Evolutionary conservation across 2,113 vertebrate species (phyloP).

Genomic region (Terrapene triunguis): DNA sequence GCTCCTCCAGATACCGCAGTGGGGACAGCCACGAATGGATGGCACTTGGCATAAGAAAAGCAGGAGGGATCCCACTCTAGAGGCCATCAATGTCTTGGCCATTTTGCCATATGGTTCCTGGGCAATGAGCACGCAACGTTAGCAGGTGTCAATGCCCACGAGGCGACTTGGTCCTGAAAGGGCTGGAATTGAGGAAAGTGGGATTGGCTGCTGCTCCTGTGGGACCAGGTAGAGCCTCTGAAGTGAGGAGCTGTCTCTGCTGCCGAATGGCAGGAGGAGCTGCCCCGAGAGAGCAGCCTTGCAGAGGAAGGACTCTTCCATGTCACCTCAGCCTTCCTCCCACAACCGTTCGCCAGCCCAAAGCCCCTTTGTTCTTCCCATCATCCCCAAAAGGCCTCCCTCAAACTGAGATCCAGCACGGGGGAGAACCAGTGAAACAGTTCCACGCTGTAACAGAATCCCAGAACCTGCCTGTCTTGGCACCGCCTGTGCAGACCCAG

Average conservation of each 20-base stretch:
- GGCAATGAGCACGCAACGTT: accelerated
- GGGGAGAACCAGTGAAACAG: accelerated
- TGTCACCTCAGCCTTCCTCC: not conserved
- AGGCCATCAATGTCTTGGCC: not conserved
- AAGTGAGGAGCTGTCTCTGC: not conserved
- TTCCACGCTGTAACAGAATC: not conserved
- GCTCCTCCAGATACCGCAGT: not conserved
- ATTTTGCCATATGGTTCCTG: not conserved
- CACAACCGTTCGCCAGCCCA: not conserved
- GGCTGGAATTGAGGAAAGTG: not conserved
- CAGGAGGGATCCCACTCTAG: not conserved
- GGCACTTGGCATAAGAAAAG: not conserved
- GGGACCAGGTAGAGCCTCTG: not conserved
- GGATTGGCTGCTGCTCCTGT: not conserved
- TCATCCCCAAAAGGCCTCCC: not conserved
- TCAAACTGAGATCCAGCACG: too few species aligned
- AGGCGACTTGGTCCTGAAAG: not conserved
- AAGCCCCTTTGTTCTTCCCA: not conserved
- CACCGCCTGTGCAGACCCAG: too few species aligned
- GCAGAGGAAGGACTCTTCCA: not conserved
- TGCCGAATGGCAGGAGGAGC: not conserved
- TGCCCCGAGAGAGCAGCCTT: not conserved
- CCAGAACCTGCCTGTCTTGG: too few species aligned
- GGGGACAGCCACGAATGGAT: not conserved
- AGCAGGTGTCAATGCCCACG: not conserved